Conservation (phyloP, 2,888 invertebrate species). For the Nymphalis c-album region DNA sequence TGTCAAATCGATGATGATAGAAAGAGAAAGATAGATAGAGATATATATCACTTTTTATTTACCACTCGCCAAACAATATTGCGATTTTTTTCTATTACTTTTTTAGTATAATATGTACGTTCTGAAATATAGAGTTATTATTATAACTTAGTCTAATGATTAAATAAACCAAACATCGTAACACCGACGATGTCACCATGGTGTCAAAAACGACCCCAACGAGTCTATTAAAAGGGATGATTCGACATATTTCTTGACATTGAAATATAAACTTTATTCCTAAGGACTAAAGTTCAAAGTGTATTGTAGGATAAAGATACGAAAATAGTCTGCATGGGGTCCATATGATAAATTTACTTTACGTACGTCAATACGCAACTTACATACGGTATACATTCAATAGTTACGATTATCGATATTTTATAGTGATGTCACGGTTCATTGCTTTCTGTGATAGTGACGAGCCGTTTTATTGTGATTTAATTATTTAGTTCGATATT, state of each 20-base stretch:
- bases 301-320: neutral
- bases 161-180: conserved; percentile 16
- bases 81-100: no score
- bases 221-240: conserved; percentile 35
- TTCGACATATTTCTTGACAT: conserved; percentile 13
- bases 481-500: conserved; percentile 23
- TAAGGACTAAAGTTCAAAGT: neutral
- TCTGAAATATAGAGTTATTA: neutral
- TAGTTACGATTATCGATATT: conserved; percentile 20
- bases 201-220: conserved; percentile 31
- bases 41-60: no score
- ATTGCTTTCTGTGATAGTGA: conserved; percentile 22
- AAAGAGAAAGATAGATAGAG: no score
- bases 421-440: conserved; percentile 31
- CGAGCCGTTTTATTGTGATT: conserved; percentile 21
- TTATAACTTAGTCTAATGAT: conserved; percentile 14
- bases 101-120: no score
- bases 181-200: conserved; percentile 29
- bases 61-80: no score
- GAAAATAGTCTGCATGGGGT: conserved; percentile 9
- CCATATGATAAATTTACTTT: conserved; percentile 24
- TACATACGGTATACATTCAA: conserved; percentile 31
- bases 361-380: conserved; percentile 24
- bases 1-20: no score
- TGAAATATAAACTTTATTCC: conserved; percentile 3